Evolutionary conservation across 1,140 invertebrate species (phyloP).

Genomic region (Drosophila miranda): DNA sequence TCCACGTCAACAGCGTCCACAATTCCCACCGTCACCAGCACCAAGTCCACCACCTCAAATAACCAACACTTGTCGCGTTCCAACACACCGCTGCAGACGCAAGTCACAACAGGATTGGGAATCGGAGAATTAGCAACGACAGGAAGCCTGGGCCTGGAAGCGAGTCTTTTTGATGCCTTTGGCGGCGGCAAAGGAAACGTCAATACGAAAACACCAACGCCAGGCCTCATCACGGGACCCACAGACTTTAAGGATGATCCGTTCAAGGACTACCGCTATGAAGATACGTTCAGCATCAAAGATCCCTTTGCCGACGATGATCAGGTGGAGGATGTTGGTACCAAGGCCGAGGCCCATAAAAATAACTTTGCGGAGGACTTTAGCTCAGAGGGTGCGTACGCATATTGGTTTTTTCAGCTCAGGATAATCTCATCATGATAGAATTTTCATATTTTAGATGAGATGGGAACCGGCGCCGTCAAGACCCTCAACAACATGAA

Average conservation of each 20-base stretch:
- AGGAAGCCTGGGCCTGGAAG: constrained; percentile 4
- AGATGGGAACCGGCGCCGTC: constrained; percentile 12
- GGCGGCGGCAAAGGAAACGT: constrained; percentile 9
- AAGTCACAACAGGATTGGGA: background rate
- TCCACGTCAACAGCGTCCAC: constrained; percentile 30
- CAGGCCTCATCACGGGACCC: constrained; percentile 56
- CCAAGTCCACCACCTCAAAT: constrained; percentile 50
- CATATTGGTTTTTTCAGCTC: background rate
- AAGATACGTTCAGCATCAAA: constrained; percentile 89
- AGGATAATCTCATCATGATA: background rate
- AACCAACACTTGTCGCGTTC: constrained; percentile 79
- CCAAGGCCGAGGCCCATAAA: constrained; percentile 33
- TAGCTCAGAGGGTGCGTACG: constrained; percentile 67
- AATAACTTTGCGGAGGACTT: constrained; percentile 71
- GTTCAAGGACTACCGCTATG: constrained; percentile 91
- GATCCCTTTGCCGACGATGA: constrained; percentile 86
- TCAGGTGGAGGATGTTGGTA: constrained; percentile 49
- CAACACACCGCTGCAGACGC: constrained; percentile 76
- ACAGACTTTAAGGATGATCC: constrained; percentile 92
- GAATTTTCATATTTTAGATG: constrained; percentile 25
- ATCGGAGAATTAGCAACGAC: too few species aligned
- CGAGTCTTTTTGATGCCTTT: constrained; percentile 56
- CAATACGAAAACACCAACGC: constrained; percentile 20
- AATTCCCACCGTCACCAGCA: constrained; percentile 26
- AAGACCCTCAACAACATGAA: constrained; percentile 15